Conservation (phyloP, 92 coral and sea anemone species). For the Epizoanthus scotinus region DNA sequence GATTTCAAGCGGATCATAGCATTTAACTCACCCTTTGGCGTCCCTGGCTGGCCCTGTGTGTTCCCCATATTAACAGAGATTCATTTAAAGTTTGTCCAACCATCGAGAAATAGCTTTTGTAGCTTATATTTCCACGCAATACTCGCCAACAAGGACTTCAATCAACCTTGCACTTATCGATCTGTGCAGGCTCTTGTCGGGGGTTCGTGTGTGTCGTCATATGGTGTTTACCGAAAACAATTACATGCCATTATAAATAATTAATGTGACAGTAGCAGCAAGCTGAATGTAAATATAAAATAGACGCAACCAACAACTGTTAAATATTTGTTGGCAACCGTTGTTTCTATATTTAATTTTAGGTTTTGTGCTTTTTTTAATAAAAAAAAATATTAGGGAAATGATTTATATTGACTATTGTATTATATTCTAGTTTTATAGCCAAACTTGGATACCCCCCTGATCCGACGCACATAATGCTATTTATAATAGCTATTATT, state of each 20-base stretch:
- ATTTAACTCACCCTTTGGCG: slow-evolving; percentile 30
- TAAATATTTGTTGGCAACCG: slow-evolving; percentile 3
- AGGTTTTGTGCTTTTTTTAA: not conserved
- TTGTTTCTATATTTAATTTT: not conserved
- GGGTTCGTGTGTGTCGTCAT: slow-evolving; percentile 21
- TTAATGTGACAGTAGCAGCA: slow-evolving; percentile 3
- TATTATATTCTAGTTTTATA: not conserved
- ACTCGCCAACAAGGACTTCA: slow-evolving; percentile 23
- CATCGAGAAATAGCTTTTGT: slow-evolving; percentile 35
- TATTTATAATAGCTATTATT: too few species aligned
- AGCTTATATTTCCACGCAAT: not conserved
- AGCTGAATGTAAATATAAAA: slow-evolving; percentile 16
- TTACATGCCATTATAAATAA: slow-evolving; percentile 32
- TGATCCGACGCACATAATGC: too few species aligned
- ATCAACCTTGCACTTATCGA: slow-evolving; percentile 12
- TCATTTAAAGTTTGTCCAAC: slow-evolving; percentile 18
- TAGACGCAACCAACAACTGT: not conserved
- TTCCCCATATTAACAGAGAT: slow-evolving; percentile 30
- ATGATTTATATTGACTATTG: too few species aligned
- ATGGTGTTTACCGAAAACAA: slow-evolving; percentile 19
- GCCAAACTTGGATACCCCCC: too few species aligned
- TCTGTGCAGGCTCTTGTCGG: slow-evolving; percentile 34
- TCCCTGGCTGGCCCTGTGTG: slow-evolving; percentile 25
- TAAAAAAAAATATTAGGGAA: not conserved
- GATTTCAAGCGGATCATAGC: slow-evolving; percentile 12